A percentile compares a stretch with the other conserved stretches of the same genome.
phyloP scores from a whole-genome alignment of 2,888 invertebrate genomes.

The Marasmarcha lunaedactyla region DNA sequence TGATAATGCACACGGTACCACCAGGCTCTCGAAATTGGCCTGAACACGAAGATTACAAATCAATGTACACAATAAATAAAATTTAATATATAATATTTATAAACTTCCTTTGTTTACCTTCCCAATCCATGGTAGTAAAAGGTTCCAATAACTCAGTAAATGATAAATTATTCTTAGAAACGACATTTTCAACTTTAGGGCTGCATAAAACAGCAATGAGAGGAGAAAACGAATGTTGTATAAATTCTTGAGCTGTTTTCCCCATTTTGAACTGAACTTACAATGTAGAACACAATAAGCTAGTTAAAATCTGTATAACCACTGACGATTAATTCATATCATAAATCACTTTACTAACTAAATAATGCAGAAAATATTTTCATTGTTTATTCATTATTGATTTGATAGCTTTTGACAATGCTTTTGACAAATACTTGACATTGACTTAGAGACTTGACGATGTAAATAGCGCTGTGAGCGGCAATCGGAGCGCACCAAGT shows the following conservation, averaged over 20 bases:
- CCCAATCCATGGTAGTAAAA: slow-evolving; percentile 79
- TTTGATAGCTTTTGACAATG: no score
- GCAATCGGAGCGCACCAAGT: no score
- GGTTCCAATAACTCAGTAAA: slow-evolving; percentile 93
- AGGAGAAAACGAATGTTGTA: slow-evolving; percentile 91
- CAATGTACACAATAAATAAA: slow-evolving; percentile 4
- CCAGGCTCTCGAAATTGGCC: slow-evolving; percentile 88
- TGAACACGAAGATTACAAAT: slow-evolving; percentile 38
- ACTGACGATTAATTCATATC: no score
- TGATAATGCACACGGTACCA: slow-evolving; percentile 77
- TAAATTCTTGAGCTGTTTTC: slow-evolving; percentile 84
- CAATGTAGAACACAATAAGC: no score
- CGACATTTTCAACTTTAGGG: slow-evolving; percentile 83
- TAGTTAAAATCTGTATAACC: no score
- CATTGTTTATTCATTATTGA: no score
- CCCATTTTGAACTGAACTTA: slow-evolving; percentile 25
- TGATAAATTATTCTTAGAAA: slow-evolving; percentile 90
- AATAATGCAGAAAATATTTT: no score
- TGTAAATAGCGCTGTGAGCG: no score
- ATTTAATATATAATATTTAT: background rate
- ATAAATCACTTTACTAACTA: no score
- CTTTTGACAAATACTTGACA: no score
- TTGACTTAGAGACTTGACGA: no score
- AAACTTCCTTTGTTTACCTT: slow-evolving; percentile 36
- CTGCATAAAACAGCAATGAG: slow-evolving; percentile 89